Evolutionary conservation across 37 sponge, comb jelly and placozoan genomes (phyloP), one percentile per base, ranked within the genome.

Genomic region (Cladorhizidae sp.): DNA sequence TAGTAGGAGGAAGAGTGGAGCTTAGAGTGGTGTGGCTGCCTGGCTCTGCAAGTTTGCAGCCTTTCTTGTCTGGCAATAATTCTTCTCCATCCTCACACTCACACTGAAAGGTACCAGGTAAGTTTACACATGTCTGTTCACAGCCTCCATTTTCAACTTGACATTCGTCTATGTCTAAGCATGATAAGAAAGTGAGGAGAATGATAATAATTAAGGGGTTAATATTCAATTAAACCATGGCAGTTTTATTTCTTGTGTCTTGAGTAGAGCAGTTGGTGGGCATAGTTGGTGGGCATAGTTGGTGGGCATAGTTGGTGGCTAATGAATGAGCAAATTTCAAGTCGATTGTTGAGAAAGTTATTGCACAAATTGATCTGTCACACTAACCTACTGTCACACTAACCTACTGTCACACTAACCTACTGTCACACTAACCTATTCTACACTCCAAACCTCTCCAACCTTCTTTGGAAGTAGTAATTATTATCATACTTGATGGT

Each of bases 381-480:
- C n/a, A n/a, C n/a, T n/a, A n/a, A n/a, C n/a, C n/a, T n/a, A n/a
- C n/a, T n/a, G n/a, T n/a, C n/a, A n/a, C n/a, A n/a, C n/a, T n/a
- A n/a, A n/a, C n/a, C n/a, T n/a, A n/a, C n/a, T n/a, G n/a, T n/a
- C n/a, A n/a, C n/a, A n/a, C n/a, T n/a, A n/a, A n/a, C n/a, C n/a
- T n/a, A n/a, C n/a, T n/a, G n/a, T n/a, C 18, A 18, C 1, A 17
- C 56, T 39, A 2, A 79, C 69, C 69, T 69, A 11, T 36, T 43
- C 45, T 38, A 35, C 80, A 79, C 0, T 41, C 31, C 28, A 1
- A 22, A 33, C 80, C 80, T 36, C 23, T 67, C 80, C 80, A 79
- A 23, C 80, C 80, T n/a, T 28, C 6, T 22, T 25, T 43, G 50
- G n/a, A n/a, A n/a, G n/a, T 70, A 79, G 35, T 67, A n/a, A 51